Evolutionary conservation across 30 jellyfish, hydroid and myxozoan species (phyloP), one percentile per base, ranked within the genome.

Genomic region (Morbakka virulenta): DNA sequence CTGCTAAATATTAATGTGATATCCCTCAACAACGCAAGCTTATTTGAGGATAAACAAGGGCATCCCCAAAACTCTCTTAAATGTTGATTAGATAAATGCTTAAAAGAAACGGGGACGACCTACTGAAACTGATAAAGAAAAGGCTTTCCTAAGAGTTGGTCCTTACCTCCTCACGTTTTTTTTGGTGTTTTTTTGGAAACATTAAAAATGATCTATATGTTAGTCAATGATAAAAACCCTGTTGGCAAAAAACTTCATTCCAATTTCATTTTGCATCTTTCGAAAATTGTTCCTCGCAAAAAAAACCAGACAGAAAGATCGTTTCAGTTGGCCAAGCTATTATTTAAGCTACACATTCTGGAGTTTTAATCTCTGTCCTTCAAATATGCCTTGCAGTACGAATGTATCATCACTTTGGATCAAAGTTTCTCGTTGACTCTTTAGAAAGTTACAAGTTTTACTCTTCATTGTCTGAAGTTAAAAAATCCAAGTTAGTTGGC

Each of bases 21-120:
- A 36, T 83, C 62, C 77, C 95, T 64, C 83, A 83, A 51, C 81
- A 71, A 63, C 74, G 90, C 84, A 74, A 64, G 50, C 81, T 82
- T 69, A 82, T 33, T 62, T 82, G 47, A 50, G 94, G 63, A 82
- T 87, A 66, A 74, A 62, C 26, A 70, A 82, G n/a, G n/a, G n/a
- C n/a, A n/a, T n/a, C n/a, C n/a, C n/a, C n/a, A n/a, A n/a, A n/a
- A n/a, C n/a, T n/a, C n/a, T n/a, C n/a, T n/a, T n/a, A n/a, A n/a
- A n/a, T n/a, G n/a, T n/a, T n/a, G n/a, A n/a, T n/a, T n/a, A n/a
- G n/a, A n/a, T n/a, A n/a, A n/a, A n/a, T n/a, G n/a, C n/a, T n/a
- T n/a, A n/a, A n/a, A n/a, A n/a, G n/a, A n/a, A n/a, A n/a, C n/a
- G n/a, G n/a, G 85, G 85, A 6, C 74, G 85, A 30, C 92, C 84